Base-by-base conservation (phyloP, 2,113 vertebrate species). In the Sylvia atricapilla region DNA sequence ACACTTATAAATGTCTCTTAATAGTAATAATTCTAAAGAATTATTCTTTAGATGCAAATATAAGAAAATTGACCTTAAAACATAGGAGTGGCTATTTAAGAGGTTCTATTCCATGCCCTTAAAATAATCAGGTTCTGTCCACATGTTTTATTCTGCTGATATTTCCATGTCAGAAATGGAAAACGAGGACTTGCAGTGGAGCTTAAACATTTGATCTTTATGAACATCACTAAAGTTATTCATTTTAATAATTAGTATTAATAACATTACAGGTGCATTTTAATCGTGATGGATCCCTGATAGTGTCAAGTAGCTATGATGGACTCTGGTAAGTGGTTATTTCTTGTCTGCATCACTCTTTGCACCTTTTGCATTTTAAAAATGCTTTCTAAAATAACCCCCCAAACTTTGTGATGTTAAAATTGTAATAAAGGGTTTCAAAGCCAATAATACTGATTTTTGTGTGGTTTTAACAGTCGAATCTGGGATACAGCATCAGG, bases 401-500 rank as follows among this genome's bases (percentile, higher is more conserved):
- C 37, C 37, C 37, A 37, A 37, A 37, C 37, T 37, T 55, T 76
- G 8, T 83, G 17, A 30, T 41, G 10, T 46, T 80, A 24, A 80
- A 68, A 69, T 53, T 2, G 2, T 11, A 75, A 46, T 33, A 80
- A 37, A n/a, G 75, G 7, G 9, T 25, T 87, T 91, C 15, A 35
- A 33, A 82, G 10, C 33, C 3, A 47, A 8, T 22, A 77, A 31
- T 87, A 53, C 28, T 41, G 16, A 33, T 27, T 88, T 24, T 49
- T 2, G 2, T 64, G 9, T 92, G 44, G 33, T 85, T 76, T 62
- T 73, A 27, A 89, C 81, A 99, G 99, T 90, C 99, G 99, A 85
- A 99, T 99, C 97, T 99, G 99, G 99, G 99, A 99, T 97, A 99
- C 99, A 1, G 99, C 99, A 7, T 99, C 99, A 3, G 99, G 99